phyloP scores from a whole-genome alignment of 1,140 invertebrate species.

The Drosophila hydei region DNA sequence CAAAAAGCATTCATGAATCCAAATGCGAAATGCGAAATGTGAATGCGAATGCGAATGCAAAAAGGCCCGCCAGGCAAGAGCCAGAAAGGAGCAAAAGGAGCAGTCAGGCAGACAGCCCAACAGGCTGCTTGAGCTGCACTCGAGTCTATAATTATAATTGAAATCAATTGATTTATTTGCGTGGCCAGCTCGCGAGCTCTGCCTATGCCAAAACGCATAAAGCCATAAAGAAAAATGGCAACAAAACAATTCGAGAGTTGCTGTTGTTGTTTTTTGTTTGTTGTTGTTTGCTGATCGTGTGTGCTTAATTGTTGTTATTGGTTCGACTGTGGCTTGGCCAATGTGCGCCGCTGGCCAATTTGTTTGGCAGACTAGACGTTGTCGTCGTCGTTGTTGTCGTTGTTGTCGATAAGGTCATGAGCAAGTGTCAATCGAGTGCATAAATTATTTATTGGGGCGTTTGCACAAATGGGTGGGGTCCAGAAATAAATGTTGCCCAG shows the following conservation, averaged over 20 bases:
- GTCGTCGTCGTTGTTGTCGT: conserved; percentile 45
- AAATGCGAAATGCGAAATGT: conserved; percentile 17
- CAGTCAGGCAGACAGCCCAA: conserved; percentile 1
- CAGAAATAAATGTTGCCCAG: conserved; percentile 27
- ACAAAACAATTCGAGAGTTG: conserved; percentile 67
- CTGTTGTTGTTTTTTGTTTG: conserved; percentile 32
- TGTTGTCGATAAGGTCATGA: conserved; percentile 78
- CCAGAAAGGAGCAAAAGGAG: conserved; percentile 27
- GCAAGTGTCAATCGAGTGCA: conserved; percentile 79
- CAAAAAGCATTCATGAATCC: conserved; percentile 20
- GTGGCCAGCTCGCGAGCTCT: conserved; percentile 51
- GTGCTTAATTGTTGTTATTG: conserved; percentile 80
- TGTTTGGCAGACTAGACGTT: conserved; percentile 26
- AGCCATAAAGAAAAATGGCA: conserved; percentile 82
- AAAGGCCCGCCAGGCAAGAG: conserved; percentile 37
- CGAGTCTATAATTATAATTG: conserved; percentile 80
- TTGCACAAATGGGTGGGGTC: neutral
- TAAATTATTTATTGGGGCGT: conserved; percentile 66
- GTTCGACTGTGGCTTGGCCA: conserved; percentile 30
- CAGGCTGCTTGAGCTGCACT: conserved; percentile 35
- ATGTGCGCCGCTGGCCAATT: conserved; percentile 65
- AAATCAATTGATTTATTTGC: conserved; percentile 83
- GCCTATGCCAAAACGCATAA: conserved; percentile 78
- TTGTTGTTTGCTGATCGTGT: conserved; percentile 42
- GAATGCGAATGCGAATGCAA: conserved; percentile 16